Base-by-base conservation (phyloP, 2,888 invertebrate species). In the Cheilosia vernalis region DNA sequence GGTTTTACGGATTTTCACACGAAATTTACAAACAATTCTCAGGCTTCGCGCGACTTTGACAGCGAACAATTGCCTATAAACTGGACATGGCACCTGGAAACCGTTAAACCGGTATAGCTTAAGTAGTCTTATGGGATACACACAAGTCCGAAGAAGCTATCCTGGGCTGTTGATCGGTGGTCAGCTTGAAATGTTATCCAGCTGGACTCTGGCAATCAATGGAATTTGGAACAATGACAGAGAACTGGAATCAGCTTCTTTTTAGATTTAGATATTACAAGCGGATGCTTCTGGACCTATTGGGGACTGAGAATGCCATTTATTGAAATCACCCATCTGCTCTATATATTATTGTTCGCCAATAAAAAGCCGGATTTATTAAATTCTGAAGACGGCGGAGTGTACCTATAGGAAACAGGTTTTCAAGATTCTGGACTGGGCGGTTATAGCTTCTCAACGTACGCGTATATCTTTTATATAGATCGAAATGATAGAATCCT, bases 1-100 rank as follows among this genome's bases (percentile, higher is more conserved):
- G 81, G 81, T 81, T 81, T 81, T 51, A 70, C 42, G 69, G 77
- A 70, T 70, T 81, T 80, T 58, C 33, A 61, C 17, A 74, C 55
- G 58, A 51, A 73, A 80, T 67, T 70, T 49, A 61, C 24, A 21
- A 67, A 30, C 9, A 19, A 40, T 74, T 80, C 73, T 58, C 21
- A 61, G 63, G 73, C 37, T 17, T 49, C 13, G 37, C 37, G 37
- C 37, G 4, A 4, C 33, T 33, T 33, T 10, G 3, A 33, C 33
- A 33, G 33, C n/a, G 47, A 37, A 70, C 49, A 61, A 70, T 60
- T 60, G 21, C 37, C n/a, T 17, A 53, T 17, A 44, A 37, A 19
- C 70, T 30, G 51, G 70, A 60, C 37, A 58, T 47, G 37, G 13
- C 37, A 37, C 4, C 30, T 37, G 13, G 30, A 37, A 40, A 67